phyloP scores from a whole-genome alignment of 2,888 invertebrate genomes.

The Chrysina gloriosa region DNA sequence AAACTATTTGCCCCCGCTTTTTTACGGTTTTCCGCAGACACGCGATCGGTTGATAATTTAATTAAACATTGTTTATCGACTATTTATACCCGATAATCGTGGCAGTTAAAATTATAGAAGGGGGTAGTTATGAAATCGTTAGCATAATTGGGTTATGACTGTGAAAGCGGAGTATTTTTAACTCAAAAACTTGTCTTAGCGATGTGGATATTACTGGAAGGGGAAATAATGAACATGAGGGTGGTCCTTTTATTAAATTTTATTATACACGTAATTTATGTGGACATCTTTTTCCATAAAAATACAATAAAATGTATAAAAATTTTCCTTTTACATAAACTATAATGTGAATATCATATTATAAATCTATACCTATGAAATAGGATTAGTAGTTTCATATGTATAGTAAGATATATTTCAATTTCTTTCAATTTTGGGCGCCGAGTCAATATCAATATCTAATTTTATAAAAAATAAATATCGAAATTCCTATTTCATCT shows the following conservation, averaged over 20 bases:
- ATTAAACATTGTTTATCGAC: background rate
- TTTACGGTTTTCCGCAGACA: background rate
- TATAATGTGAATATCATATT: conserved; percentile 38
- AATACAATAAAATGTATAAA: conserved; percentile 45
- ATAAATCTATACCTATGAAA: conserved; percentile 47
- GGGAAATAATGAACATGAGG: background rate
- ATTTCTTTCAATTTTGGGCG: background rate
- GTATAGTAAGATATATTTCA: conserved; percentile 51
- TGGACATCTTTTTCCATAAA: conserved; percentile 39
- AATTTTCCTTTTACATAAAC: conserved; percentile 39
- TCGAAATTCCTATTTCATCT: conserved; percentile 30
- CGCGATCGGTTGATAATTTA: background rate
- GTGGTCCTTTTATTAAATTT: conserved; percentile 18
- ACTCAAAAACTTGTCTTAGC: too few relatives aligned
- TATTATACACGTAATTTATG: conserved; percentile 42
- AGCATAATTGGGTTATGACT: too few relatives aligned
- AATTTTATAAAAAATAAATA: conserved; percentile 51
- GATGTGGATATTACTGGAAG: background rate
- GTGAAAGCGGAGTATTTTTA: too few relatives aligned
- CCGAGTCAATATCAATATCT: conserved; percentile 40
- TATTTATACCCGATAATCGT: background rate
- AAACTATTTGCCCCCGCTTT: background rate
- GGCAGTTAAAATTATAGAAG: background rate
- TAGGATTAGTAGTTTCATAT: conserved; percentile 49
- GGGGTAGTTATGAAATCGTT: background rate